Evolutionary conservation across 2,113 vertebrate genomes (phyloP).

Genomic region (Carettochelys insculpta): DNA sequence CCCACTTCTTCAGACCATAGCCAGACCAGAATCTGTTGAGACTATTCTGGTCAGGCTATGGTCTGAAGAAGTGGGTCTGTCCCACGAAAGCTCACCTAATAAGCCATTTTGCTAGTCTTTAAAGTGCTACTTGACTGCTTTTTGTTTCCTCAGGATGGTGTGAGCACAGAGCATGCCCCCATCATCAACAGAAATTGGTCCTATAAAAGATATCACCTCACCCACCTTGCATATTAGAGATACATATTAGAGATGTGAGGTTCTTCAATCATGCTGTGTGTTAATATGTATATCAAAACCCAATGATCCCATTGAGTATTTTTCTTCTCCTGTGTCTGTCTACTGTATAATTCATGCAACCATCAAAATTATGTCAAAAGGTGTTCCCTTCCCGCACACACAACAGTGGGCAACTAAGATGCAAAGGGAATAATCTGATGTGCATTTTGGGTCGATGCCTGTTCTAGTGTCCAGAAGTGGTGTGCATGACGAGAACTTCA

Average conservation of each 20-base stretch:
- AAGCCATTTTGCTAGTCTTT: too few relatives aligned
- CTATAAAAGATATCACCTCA: not conserved
- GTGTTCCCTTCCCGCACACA: not conserved
- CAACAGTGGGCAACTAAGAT: not conserved
- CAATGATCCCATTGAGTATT: conserved; percentile 3
- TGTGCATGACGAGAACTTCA: not conserved
- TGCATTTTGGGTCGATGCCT: not conserved
- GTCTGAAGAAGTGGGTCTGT: too few relatives aligned
- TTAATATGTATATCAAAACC: conserved; percentile 56
- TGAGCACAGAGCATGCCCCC: too few relatives aligned
- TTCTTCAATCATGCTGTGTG: too few relatives aligned
- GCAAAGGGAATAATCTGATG: not conserved
- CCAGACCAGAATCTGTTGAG: too few relatives aligned
- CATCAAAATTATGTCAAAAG: conserved; percentile 21
- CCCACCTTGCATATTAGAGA: too few relatives aligned
- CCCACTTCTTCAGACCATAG: too few relatives aligned
- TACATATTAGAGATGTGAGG: too few relatives aligned
- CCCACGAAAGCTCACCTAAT: too few relatives aligned
- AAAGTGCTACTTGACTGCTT: too few relatives aligned
- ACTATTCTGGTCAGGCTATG: too few relatives aligned
- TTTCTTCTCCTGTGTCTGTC: not conserved
- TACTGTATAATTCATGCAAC: not conserved
- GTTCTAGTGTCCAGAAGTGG: not conserved
- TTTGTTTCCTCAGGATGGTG: too few relatives aligned
- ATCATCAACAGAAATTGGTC: not conserved